phyloP scores from a whole-genome alignment of 2,113 vertebrate species.

The Sakesphorus luctuosus region DNA sequence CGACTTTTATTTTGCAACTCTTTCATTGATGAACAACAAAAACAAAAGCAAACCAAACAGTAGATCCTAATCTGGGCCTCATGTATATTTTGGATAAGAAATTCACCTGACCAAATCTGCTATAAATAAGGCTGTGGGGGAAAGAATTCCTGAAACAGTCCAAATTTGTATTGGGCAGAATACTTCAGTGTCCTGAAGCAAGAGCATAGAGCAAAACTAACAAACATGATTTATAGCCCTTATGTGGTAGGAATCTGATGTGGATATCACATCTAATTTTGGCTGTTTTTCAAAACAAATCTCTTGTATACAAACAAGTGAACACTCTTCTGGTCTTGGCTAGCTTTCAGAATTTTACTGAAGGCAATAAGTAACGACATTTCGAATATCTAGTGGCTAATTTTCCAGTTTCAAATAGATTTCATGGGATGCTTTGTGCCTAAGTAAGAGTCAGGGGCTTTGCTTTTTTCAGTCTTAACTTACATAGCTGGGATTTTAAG shows the following conservation, averaged over 20 bases:
- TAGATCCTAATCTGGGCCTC: neutral
- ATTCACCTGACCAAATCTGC: neutral
- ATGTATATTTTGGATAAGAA: neutral
- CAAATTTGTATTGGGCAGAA: accelerated
- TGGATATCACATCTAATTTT: neutral
- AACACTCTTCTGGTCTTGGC: neutral
- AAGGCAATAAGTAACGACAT: neutral
- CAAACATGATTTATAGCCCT: neutral
- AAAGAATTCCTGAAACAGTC: neutral
- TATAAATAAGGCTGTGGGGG: neutral
- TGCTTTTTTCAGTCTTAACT: neutral
- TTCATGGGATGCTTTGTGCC: neutral
- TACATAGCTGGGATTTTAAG: neutral
- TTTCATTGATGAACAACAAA: neutral
- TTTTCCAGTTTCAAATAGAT: neutral
- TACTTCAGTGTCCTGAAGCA: neutral
- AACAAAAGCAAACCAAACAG: neutral
- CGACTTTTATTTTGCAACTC: neutral
- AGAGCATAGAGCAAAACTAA: neutral
- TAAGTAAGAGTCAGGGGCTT: neutral
- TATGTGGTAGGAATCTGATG: neutral
- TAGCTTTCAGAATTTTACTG: neutral
- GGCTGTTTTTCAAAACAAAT: neutral
- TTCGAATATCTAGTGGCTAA: neutral
- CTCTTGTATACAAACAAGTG: neutral